Base-by-base conservation (phyloP, 1,140 invertebrate species). In the Radopholus similis region DNA sequence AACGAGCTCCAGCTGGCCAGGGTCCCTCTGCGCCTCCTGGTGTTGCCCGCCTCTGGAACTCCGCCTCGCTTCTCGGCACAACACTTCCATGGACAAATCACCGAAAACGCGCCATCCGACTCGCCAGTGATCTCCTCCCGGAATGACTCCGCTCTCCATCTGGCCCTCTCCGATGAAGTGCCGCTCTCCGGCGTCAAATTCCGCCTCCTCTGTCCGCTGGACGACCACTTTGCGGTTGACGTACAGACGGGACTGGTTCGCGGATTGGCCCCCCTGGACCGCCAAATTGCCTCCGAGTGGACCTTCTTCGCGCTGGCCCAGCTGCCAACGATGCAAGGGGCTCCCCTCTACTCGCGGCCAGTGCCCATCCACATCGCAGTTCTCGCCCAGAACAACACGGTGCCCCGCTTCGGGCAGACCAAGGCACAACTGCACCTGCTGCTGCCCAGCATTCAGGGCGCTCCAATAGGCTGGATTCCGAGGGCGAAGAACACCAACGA, bases 351-450 rank as follows among this genome's bases (percentile, higher is more conserved):
- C 26, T 49, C 44, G 1, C 44, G 26, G 26, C 44, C 26, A 68
- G 34, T 21, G 35, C 51, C 23, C 69, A 15, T 97, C 6, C 83
- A 88, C 32, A 87, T 97, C 15, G 87, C 87, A 40, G 89, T 97
- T n/a, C n/a, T n/a, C n/a, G n/a, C n/a, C n/a, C n/a, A n/a, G n/a
- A n/a, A n/a, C n/a, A n/a, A n/a, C n/a, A n/a, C n/a, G n/a, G n/a
- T n/a, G n/a, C n/a, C n/a, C n/a, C n/a, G n/a, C n/a, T n/a, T n/a
- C n/a, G n/a, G n/a, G n/a, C n/a, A n/a, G n/a, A n/a, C n/a, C n/a
- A n/a, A n/a, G n/a, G n/a, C n/a, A n/a, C n/a, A n/a, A n/a, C n/a
- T n/a, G n/a, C n/a, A n/a, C n/a, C n/a, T n/a, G n/a, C n/a, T n/a
- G n/a, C n/a, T n/a, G n/a, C n/a, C n/a, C n/a, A n/a, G n/a, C n/a